Evolutionary conservation across 2,797 vertebrate genomes (phyloP).

Genomic region (Tiaroga cobitis): DNA sequence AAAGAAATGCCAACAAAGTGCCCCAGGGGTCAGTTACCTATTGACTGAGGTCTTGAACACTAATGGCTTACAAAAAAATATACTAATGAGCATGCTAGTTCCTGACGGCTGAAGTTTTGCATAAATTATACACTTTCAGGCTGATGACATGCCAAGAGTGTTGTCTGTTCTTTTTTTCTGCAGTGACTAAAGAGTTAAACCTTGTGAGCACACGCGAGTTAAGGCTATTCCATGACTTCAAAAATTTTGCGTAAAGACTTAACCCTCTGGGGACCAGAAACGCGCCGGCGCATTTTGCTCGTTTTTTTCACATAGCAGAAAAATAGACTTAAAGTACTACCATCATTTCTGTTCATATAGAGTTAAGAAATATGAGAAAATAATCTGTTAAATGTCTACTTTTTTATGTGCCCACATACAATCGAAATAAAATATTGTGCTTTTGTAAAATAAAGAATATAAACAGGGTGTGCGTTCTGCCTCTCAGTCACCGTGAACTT

Average conservation of each 20-base stretch:
- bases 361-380: too few relatives aligned
- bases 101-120: background rate
- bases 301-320: too few relatives aligned
- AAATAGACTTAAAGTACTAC: too few relatives aligned
- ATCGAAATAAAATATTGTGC: too few relatives aligned
- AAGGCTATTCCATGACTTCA: background rate
- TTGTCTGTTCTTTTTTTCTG: background rate
- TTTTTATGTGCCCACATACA: too few relatives aligned
- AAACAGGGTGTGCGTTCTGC: too few relatives aligned
- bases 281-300: too few relatives aligned
- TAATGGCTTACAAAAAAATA: conserved; percentile 9
- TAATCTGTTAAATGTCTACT: too few relatives aligned
- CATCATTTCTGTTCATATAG: too few relatives aligned
- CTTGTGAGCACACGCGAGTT: background rate
- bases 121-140: background rate
- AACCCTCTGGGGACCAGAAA: too few relatives aligned
- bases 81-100: background rate
- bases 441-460: too few relatives aligned
- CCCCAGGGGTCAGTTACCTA: conserved; percentile 13
- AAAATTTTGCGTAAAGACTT: background rate
- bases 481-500: too few relatives aligned
- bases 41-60: conserved; percentile 13
- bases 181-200: background rate
- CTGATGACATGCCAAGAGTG: background rate
- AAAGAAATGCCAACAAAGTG: conserved; percentile 32